These are phyloP conservation scores for Bubo blakistoni DNA, from an alignment of 2,113 vertebrate genomes.

Conservation along the genomic window DNA sequence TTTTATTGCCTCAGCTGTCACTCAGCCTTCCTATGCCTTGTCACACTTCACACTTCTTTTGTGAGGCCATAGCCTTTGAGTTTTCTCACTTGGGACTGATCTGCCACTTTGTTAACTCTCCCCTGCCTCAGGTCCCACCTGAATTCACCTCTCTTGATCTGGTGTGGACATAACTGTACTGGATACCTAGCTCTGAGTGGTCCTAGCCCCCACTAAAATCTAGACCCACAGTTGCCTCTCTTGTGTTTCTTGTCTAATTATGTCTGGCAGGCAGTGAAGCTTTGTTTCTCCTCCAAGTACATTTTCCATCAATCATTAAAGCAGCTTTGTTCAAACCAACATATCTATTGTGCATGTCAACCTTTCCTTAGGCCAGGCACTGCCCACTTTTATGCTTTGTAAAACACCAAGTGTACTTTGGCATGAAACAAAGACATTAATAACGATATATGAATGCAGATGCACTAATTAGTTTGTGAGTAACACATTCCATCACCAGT, in stretches of 20 bases:
- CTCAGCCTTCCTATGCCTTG: not conserved
- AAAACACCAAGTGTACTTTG: not conserved
- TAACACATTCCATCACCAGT: not conserved
- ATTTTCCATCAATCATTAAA: not conserved
- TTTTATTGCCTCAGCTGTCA: not conserved
- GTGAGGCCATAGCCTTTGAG: not conserved
- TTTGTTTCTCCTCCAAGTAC: not conserved
- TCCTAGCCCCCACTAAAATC: not conserved
- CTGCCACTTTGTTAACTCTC: not conserved
- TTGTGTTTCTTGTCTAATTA: not conserved
- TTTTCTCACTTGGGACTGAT: not conserved
- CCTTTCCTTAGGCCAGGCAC: not conserved
- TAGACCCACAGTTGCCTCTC: not conserved
- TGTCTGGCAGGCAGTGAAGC: not conserved
- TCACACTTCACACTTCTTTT: not conserved
- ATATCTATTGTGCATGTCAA: not conserved
- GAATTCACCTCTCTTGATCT: not conserved
- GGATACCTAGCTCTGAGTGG: not conserved
- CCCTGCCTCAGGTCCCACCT: not conserved
- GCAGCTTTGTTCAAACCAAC: not conserved
- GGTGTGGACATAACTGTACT: not conserved
- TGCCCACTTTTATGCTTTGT: not conserved
- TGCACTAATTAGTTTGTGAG: slow-evolving; percentile 10
- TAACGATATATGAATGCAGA: slow-evolving; percentile 2
- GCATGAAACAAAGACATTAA: slow-evolving; percentile 28